Conservation (phyloP, 2,888 invertebrate genomes). For the Sarcophaga carnaria region DNA sequence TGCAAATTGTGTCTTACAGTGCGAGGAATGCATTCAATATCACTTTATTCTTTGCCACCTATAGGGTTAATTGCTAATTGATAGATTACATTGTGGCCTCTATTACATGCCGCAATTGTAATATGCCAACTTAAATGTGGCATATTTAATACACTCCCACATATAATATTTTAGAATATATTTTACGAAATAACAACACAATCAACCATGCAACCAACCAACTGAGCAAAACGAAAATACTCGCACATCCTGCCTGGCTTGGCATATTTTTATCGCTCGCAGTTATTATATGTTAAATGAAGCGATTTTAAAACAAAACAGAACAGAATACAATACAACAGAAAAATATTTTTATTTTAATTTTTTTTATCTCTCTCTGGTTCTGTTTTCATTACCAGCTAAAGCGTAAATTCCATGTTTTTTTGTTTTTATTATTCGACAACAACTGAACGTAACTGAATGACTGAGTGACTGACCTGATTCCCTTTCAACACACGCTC, state of each 20-base stretch:
- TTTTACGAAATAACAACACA: too few species aligned
- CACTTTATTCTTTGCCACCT: too few species aligned
- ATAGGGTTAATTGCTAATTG: too few species aligned
- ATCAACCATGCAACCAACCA: too few species aligned
- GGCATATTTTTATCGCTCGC: conserved; percentile 72
- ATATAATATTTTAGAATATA: too few species aligned
- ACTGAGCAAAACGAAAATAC: too few species aligned
- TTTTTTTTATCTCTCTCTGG: conserved; percentile 7
- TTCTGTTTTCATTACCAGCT: conserved; percentile 74
- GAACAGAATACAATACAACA: too few species aligned
- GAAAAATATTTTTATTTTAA: conserved; percentile 44
- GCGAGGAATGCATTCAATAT: too few species aligned
- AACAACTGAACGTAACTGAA: background rate
- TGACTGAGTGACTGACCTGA: background rate
- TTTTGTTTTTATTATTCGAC: conserved; percentile 56
- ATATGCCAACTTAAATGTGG: background rate
- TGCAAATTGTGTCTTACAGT: too few species aligned
- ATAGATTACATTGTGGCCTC: too few species aligned
- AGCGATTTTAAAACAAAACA: conserved; percentile 73
- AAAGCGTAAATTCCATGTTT: conserved; percentile 76
- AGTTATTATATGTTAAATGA: conserved; percentile 80
- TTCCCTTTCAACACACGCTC: background rate
- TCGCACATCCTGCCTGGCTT: background rate
- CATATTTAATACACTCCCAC: background rate
- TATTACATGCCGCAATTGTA: background rate